Base-by-base conservation (phyloP, 2,797 vertebrate genomes). In the Graptemys geographica region DNA sequence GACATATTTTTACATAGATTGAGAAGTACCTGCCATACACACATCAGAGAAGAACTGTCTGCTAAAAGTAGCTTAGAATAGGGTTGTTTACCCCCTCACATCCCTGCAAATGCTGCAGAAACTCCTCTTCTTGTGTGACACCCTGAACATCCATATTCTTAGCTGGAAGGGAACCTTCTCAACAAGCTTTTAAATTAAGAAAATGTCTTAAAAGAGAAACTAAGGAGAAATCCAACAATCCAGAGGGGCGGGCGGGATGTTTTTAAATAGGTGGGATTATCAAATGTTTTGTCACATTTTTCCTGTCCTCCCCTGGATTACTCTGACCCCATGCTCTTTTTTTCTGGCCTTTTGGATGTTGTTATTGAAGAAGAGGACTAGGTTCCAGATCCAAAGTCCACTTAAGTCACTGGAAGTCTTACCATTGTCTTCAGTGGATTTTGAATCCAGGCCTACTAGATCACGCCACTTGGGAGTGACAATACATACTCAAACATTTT, bases 21-120 rank as follows among this genome's bases (percentile, higher is more conserved):
- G 96, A 96, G 92, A 95, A 95, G 88, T 93, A 94, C 89, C 93
- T 95, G 96, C 92, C 95, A 96, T 92, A 92, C 76, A 4, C 86
- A 84, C 92, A 95, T 96, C 96, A 79, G 92, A 95, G 96, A 95
- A 89, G 81, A 52, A 52, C 87, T 93, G 90, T 84, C 93, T 95
- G 81, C 86, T 96, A 91, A 83, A 65, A n/a, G 57, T 81, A 80
- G 79, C 92, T 96, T 90, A 92, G 93, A 95, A 95, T 90, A 92
- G 88, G 83, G 8, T 94, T 92, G 96, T 95, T 97, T 97, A 93
- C 62, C 76, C 92, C 92, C 72, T 95, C 94, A 92, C 52, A 52
- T 52, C 52, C 52, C 52, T 52, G 52, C 51, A 91, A 93, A 87
- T 96, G 69, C 96, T 93, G 81, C 93, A 96, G 93, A 95, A 97